Percentiles rank a stretch among this genome's conserved stretches.
Evolutionary conservation across 2,113 vertebrate species (phyloP).

Genomic region (Syrrhaptes paradoxus): DNA sequence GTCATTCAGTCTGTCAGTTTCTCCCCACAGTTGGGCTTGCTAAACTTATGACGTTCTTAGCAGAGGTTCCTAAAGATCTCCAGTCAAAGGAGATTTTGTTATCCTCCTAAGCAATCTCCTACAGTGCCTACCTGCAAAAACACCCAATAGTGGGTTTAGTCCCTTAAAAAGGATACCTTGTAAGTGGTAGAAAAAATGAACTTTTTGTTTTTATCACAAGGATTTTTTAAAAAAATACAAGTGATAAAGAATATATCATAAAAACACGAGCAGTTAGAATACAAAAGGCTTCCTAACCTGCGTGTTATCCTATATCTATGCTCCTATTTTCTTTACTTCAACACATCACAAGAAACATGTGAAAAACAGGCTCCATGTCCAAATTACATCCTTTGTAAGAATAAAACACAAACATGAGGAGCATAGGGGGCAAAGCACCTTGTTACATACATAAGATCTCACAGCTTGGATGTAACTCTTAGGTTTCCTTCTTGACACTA

Average conservation of each 20-base stretch:
- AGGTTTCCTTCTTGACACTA: background rate
- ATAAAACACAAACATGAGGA: no score
- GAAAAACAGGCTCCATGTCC: background rate
- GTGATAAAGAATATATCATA: background rate
- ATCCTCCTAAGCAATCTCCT: background rate
- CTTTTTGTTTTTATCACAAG: background rate
- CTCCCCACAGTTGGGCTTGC: fast-evolving
- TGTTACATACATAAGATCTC: background rate
- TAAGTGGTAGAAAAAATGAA: background rate
- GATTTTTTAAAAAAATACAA: background rate
- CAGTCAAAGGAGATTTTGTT: background rate
- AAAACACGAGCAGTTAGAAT: background rate
- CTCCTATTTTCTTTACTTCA: background rate
- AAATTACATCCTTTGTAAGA: background rate
- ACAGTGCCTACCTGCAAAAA: background rate
- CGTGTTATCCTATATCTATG: background rate
- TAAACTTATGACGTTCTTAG: background rate
- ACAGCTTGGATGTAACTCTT: background rate
- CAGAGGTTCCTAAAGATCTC: background rate
- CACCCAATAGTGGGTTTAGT: background rate
- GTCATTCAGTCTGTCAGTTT: background rate
- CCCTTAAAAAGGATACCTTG: background rate
- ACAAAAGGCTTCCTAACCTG: background rate
- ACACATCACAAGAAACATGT: background rate
- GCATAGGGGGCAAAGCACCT: no score